Base-by-base conservation (phyloP, 30 jellyfish, hydroid and myxozoan genomes). In the Chironex yamaguchii region DNA sequence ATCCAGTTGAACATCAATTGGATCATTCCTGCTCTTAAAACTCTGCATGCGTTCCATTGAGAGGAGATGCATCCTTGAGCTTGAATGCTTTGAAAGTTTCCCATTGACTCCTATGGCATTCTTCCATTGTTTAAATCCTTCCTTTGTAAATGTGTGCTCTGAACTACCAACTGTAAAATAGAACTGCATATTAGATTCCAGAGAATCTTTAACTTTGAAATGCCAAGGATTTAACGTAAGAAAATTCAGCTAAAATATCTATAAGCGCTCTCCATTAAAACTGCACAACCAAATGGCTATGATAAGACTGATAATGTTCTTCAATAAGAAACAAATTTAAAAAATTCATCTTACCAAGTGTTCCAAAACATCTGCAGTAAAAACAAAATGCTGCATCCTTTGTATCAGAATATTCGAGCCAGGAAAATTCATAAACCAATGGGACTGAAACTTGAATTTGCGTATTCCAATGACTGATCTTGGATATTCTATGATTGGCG, bases 21-120 rank as follows among this genome's bases (percentile, higher is more conserved):
- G 34, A 51, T 1, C 68, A 78, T 28, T 52, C 1, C 69, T 4
- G 67, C 90, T 78, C 22, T 58, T 78, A 24, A 78, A 78, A 1
- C 0, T 28, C 69, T 54, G 90, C 86, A 78, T 2, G 29, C 85
- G 86, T 27, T 34, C 85, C 90, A 78, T 78, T 78, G 90, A 78
- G 2, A 78, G 67, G 0, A 62, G 13, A 78, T 78, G 90, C 90
- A 78, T 78, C 35, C 84, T 31, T 28, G 77, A 42, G 2, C 53
- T 75, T 78, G 34, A 29, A 51, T 78, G 90, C 27, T 78, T 78
- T 4, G 68, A 52, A 29, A 78, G 85, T 34, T 52, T 58, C 23
- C 66, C 90, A 58, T 30, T 78, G 2, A 34, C 36, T 52, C 82
- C 90, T 1, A 69, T 25, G 17, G 82, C 67, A 62, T 58, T 78